phyloP scores from a whole-genome alignment of 2,888 invertebrate species.

The Steinernema hermaphroditum region DNA sequence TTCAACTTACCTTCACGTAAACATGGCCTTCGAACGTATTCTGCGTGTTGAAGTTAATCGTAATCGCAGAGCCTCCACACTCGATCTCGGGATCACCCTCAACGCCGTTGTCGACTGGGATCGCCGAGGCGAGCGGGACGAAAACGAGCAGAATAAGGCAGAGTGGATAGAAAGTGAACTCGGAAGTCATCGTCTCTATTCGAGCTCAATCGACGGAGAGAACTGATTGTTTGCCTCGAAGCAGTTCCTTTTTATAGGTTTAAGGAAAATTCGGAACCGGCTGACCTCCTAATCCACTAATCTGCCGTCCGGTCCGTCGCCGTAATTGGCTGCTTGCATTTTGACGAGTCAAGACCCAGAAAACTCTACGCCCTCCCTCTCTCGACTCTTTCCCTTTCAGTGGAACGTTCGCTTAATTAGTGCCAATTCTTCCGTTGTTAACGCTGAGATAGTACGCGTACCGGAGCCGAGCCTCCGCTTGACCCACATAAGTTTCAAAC shows the following conservation, averaged over 20 bases:
- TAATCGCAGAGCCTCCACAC: conserved; percentile 19
- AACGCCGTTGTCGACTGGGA: conserved; percentile 19
- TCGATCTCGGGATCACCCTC: conserved; percentile 24
- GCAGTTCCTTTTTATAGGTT: conserved; percentile 29
- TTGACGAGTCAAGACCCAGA: conserved; percentile 28
- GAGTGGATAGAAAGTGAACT: neutral
- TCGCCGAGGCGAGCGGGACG: neutral
- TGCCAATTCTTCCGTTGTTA: conserved; percentile 23
- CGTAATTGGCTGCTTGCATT: conserved; percentile 29
- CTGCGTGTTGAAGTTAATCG: conserved; percentile 52
- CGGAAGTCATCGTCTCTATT: conserved; percentile 9
- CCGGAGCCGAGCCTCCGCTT: conserved; percentile 24
- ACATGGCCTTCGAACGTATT: conserved; percentile 57
- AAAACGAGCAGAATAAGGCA: neutral
- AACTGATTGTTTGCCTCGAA: conserved; percentile 22
- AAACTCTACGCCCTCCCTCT: conserved; percentile 8
- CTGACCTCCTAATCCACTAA: conserved; percentile 30
- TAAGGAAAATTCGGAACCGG: conserved; percentile 27
- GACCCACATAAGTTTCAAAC: conserved; percentile 31
- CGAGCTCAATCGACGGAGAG: neutral
- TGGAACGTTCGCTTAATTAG: conserved; percentile 15
- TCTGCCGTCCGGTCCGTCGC: conserved; percentile 19
- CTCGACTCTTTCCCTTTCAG: conserved; percentile 26
- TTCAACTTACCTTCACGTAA: conserved; percentile 47
- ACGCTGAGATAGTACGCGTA: conserved; percentile 12